A percentile compares a stretch with the other conserved stretches of the same genome.
phyloP scores from a whole-genome alignment of 2,888 invertebrate species.

The Eledone cirrhosa region DNA sequence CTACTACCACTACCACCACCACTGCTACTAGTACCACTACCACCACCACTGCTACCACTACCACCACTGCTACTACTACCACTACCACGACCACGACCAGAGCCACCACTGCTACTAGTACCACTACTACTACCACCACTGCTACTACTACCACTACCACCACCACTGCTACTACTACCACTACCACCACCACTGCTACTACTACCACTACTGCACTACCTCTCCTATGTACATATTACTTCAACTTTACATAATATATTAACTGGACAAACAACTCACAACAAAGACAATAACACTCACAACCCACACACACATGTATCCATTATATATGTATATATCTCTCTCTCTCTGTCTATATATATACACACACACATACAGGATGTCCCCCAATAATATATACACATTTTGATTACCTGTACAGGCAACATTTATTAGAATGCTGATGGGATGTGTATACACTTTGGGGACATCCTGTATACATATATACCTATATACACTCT shows the following conservation, averaged over 20 bases:
- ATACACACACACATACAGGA: too few species aligned
- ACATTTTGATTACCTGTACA: too few species aligned
- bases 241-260: neutral
- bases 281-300: neutral
- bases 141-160: neutral
- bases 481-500: too few species aligned
- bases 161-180: neutral
- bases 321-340: too few species aligned
- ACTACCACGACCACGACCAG: neutral
- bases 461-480: too few species aligned
- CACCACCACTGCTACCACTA: neutral
- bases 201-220: conserved; percentile 16
- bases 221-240: neutral
- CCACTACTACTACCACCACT: neutral
- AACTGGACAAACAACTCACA: neutral
- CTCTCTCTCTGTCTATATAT: too few species aligned
- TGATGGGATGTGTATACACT: too few species aligned
- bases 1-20: neutral
- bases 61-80: neutral
- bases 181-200: neutral
- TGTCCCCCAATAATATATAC: too few species aligned
- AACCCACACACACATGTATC: too few species aligned
- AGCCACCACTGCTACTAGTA: too few species aligned
- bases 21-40: neutral
- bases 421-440: too few species aligned